Evolutionary conservation across 1,140 invertebrate species (phyloP).

Genomic region (Helicoverpa armigera): DNA sequence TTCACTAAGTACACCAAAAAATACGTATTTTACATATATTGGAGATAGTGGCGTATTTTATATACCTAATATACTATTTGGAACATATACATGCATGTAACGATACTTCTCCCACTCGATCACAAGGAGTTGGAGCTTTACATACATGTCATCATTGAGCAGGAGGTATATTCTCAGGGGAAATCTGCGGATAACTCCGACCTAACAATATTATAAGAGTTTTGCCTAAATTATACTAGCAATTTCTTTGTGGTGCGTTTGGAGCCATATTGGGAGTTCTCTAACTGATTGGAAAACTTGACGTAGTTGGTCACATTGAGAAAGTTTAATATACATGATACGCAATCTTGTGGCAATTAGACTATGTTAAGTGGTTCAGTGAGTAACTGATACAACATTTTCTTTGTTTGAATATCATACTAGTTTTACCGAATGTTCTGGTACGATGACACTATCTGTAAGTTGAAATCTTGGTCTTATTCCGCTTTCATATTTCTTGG

Average conservation of each 20-base stretch:
- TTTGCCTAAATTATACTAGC: conserved; percentile 41
- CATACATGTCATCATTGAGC: conserved; percentile 42
- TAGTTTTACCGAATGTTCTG: too few relatives aligned
- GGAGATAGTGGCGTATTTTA: too few relatives aligned
- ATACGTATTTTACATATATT: not conserved
- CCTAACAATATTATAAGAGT: conserved; percentile 41
- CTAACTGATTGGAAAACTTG: conserved; percentile 12
- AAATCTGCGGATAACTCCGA: conserved; percentile 57
- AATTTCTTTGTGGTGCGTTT: conserved; percentile 16
- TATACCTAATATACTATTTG: not conserved
- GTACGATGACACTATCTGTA: too few relatives aligned
- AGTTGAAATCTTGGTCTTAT: too few relatives aligned
- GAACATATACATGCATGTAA: not conserved
- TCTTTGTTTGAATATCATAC: too few relatives aligned
- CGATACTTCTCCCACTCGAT: conserved; percentile 20
- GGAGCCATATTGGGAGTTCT: not conserved
- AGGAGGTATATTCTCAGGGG: conserved; percentile 43
- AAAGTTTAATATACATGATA: conserved; percentile 10
- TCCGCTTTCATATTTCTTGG: not conserved
- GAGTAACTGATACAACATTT: not conserved
- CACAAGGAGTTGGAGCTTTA: conserved; percentile 10
- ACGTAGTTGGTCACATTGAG: not conserved
- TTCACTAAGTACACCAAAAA: not conserved
- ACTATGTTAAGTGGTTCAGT: not conserved
- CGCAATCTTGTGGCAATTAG: not conserved